phyloP scores from a whole-genome alignment of 2,888 invertebrate genomes.

The Xanthia togata region DNA sequence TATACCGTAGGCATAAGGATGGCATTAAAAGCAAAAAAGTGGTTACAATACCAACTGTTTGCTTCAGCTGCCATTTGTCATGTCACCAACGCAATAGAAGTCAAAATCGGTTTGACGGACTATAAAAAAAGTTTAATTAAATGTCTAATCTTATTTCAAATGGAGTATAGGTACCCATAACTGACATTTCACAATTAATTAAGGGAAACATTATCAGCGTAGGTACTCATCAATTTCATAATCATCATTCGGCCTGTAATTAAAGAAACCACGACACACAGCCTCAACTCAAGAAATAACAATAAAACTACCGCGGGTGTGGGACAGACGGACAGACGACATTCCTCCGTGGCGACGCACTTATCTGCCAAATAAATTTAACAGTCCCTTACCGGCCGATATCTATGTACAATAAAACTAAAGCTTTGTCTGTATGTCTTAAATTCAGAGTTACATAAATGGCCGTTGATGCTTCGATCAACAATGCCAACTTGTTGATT shows the following conservation, averaged over 20 bases:
- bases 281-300: conserved; percentile 9
- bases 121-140: no score
- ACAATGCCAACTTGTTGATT: no score
- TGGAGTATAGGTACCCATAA: not conserved
- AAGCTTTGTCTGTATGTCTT: conserved; percentile 38
- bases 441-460: conserved; percentile 26
- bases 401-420: conserved; percentile 60
- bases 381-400: conserved; percentile 52
- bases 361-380: conserved; percentile 79
- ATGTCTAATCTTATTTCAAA: no score
- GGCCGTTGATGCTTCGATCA: not conserved
- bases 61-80: no score
- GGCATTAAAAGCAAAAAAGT: no score
- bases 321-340: conserved; percentile 66
- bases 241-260: conserved; percentile 6
- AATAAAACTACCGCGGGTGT: conserved; percentile 51
- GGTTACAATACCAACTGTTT: no score
- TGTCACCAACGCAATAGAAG: no score
- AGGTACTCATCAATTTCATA: not conserved
- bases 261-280: conserved; percentile 34
- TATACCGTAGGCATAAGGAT: no score
- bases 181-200: not conserved
- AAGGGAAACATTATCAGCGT: not conserved
- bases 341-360: conserved; percentile 76
- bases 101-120: no score